Base-by-base conservation (phyloP, 1,140 invertebrate species). In the Stegodyphus dumicola region DNA sequence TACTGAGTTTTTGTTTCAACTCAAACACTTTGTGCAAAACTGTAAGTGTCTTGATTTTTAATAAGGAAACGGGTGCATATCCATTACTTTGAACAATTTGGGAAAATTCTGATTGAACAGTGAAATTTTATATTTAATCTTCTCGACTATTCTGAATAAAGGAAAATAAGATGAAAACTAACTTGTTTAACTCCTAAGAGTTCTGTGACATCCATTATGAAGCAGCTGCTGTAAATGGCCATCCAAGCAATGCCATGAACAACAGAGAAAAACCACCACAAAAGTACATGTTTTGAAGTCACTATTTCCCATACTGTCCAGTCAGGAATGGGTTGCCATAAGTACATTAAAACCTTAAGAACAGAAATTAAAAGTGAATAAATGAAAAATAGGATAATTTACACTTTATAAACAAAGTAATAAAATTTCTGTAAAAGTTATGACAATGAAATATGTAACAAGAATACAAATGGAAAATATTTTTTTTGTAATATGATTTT, bases 151-250 rank as follows among this genome's bases (percentile, higher is more conserved):
- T 18, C 7, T 18, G 67, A 17, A 18, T 15, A 6, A 52, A 67
- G 3, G 18, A 5, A 79, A 6, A 54, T 70, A 70, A 33, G 15
- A 11, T n/a, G 5, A 71, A 49, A 17, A 54, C 11, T 7, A 52
- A 89, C 88, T 87, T 89, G 88, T 80, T 88, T 88, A 17, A 88
- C 65, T 18, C 88, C 88, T 77, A 89, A 80, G 49, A 89, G 51
- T 70, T 88, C 88, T 7, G 86, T 77, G 3, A 88, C 78, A 18
- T 89, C 88, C 83, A 88, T 88, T 48, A 88, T 64, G 5, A 76
- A 56, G 54, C 84, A 86, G 15, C 88, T 85, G 18, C 88, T 56
- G 67, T 88, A 87, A 10, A 89, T 77, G 33, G 88, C 52, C 52
- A 79, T 53, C 89, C 89, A 89, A n/a, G 81, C 77, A 65, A 88